These are phyloP conservation scores for Plebejus melissa DNA, from an alignment of 2,888 invertebrate genomes.

Conservation along the genomic window DNA sequence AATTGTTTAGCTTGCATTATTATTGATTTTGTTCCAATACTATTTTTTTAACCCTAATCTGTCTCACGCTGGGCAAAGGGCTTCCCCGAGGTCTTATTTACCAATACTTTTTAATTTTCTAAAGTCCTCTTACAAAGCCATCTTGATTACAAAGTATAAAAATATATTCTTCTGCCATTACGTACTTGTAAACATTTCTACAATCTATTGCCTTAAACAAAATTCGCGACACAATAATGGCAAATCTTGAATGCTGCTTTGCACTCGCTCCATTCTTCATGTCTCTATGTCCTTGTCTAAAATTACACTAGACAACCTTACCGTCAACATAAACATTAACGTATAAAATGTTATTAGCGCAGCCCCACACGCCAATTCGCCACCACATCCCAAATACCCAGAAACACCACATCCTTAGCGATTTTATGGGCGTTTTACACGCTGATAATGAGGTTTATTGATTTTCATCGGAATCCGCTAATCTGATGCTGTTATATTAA, in stretches of 20 bases:
- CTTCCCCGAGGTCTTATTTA: too few species aligned
- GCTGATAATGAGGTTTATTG: conserved; percentile 40
- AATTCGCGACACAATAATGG: not conserved
- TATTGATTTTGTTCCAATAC: not conserved
- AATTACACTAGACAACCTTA: conserved; percentile 16
- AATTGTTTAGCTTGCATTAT: not conserved
- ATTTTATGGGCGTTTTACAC: conserved; percentile 35
- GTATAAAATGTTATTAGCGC: conserved; percentile 3
- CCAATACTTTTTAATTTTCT: too few species aligned
- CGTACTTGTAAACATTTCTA: too few species aligned
- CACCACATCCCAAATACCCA: conserved; percentile 31
- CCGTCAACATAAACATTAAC: conserved; percentile 12
- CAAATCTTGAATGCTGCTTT: conserved; percentile 12
- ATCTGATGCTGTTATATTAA: not conserved
- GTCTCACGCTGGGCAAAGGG: too few species aligned
- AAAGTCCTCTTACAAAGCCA: too few species aligned
- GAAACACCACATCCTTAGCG: conserved; percentile 37
- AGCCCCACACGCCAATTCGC: not conserved
- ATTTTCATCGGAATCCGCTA: conserved; percentile 34
- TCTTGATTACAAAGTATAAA: too few species aligned
- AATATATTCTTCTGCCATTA: too few species aligned
- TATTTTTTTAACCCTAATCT: too few species aligned
- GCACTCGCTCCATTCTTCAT: conserved; percentile 2
- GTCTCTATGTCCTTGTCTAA: conserved; percentile 4
- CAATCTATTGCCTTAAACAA: not conserved